phyloP scores from a whole-genome alignment of 2,888 invertebrate genomes.

The Lomographa bimaculata region DNA sequence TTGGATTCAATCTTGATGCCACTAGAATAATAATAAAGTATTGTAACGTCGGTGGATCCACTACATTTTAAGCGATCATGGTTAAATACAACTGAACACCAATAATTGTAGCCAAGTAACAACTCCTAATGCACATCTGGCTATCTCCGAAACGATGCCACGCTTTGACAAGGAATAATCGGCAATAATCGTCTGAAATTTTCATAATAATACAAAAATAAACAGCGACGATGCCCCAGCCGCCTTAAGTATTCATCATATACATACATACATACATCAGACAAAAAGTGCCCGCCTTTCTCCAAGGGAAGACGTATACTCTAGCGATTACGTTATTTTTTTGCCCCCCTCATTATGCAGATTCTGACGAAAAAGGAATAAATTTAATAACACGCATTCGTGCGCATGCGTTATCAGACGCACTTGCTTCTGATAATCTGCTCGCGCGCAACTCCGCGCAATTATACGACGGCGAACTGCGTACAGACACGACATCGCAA shows the following conservation, averaged over 20 bases:
- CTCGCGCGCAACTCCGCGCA: conserved; percentile 66
- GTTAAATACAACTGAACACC: conserved; percentile 45
- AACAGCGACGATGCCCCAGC: conserved; percentile 44
- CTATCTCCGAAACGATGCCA: conserved; percentile 47
- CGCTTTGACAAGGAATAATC: conserved; percentile 68
- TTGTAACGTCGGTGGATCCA: conserved; percentile 48
- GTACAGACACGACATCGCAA: conserved; percentile 34
- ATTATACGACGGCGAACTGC: conserved; percentile 56
- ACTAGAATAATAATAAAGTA: too few species aligned
- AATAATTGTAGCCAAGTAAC: conserved; percentile 47
- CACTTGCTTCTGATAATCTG: conserved; percentile 83
- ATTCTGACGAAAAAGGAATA: conserved; percentile 82
- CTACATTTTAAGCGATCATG: conserved; percentile 52
- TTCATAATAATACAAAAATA: conserved; percentile 61
- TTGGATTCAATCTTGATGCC: too few species aligned
- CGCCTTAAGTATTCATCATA: conserved; percentile 70
- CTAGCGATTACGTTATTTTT: conserved; percentile 78
- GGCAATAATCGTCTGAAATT: conserved; percentile 56
- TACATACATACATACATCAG: conserved; percentile 50
- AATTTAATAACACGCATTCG: conserved; percentile 82
- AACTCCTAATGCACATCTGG: conserved; percentile 35
- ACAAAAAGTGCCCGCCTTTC: conserved; percentile 69
- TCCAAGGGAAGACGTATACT: conserved; percentile 71
- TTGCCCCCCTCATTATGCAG: conserved; percentile 81
- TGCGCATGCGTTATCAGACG: conserved; percentile 81